These are phyloP conservation scores for Eubasilissa splendida DNA, from an alignment of 2,888 invertebrate species.

Conservation along the genomic window DNA sequence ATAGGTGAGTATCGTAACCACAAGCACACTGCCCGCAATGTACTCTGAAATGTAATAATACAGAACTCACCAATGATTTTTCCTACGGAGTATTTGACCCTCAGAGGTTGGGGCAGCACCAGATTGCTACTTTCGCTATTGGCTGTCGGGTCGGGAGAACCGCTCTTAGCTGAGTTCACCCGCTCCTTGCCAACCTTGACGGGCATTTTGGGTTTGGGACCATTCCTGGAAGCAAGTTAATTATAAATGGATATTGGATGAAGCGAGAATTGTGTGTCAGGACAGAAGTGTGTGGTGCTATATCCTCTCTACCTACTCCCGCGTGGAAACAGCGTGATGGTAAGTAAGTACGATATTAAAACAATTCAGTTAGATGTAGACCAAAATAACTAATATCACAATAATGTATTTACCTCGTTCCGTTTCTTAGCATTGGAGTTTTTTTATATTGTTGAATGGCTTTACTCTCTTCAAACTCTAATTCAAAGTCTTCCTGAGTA, in stretches of 20 bases:
- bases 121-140: conserved; percentile 61
- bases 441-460: conserved; percentile 83
- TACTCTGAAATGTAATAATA: too few relatives aligned
- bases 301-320: too few relatives aligned
- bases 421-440: conserved; percentile 73
- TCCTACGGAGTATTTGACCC: conserved; percentile 83
- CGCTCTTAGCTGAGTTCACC: conserved; percentile 63
- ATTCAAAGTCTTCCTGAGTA: conserved; percentile 91
- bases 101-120: conserved; percentile 75
- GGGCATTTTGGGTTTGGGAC: conserved; percentile 89
- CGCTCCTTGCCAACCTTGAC: conserved; percentile 74
- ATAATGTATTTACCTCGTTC: conserved; percentile 62
- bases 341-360: not conserved
- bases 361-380: not conserved
- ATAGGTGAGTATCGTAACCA: too few relatives aligned
- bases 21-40: too few relatives aligned
- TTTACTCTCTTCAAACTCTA: conserved; percentile 93
- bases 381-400: not conserved
- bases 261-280: too few relatives aligned
- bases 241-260: not conserved
- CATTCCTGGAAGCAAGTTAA: conserved; percentile 65
- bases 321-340: too few relatives aligned
- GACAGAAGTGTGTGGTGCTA: too few relatives aligned
- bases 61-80: conserved; percentile 77
- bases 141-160: conserved; percentile 61